Conservation (phyloP, 2,797 vertebrate genomes). For the Valencia hispanica region DNA sequence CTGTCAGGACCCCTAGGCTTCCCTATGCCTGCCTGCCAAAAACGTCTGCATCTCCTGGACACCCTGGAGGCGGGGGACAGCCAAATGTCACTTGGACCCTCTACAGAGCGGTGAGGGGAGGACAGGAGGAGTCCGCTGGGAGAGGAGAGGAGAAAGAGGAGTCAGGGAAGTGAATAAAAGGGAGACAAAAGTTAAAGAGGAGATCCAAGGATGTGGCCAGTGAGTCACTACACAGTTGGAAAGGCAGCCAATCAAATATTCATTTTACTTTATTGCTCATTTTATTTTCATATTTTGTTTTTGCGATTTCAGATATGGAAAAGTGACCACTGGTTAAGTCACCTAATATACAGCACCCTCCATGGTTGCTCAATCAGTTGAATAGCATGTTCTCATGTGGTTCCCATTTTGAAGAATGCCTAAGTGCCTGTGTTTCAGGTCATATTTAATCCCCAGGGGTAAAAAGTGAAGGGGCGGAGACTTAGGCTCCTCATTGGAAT, state of each 20-base stretch:
- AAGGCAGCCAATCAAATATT: not conserved
- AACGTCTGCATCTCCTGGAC: constrained; percentile 78
- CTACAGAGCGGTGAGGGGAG: constrained; percentile 71
- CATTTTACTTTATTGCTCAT: not conserved
- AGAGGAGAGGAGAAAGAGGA: constrained; percentile 4
- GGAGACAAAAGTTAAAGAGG: constrained; percentile 44
- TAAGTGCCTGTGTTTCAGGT: not conserved
- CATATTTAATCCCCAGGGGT: not conserved
- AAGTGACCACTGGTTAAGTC: not conserved
- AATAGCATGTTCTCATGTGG: not conserved
- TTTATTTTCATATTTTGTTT: not conserved
- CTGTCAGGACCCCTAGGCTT: constrained; percentile 73
- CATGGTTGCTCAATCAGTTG: not conserved
- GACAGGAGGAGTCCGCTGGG: constrained; percentile 51
- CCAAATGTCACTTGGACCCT: constrained; percentile 80
- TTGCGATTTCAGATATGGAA: not conserved
- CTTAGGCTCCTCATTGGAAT: no score
- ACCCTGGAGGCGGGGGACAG: constrained; percentile 72
- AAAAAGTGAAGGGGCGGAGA: no score
- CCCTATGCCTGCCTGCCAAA: constrained; percentile 77
- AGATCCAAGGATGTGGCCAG: constrained; percentile 15
- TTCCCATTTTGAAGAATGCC: not conserved
- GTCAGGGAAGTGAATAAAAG: constrained; percentile 17
- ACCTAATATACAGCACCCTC: no score
- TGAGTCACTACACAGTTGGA: not conserved